Evolutionary conservation across 2,888 invertebrate species (phyloP), one percentile per base, ranked within the genome.

Genomic region (Pyrgus malvae): DNA sequence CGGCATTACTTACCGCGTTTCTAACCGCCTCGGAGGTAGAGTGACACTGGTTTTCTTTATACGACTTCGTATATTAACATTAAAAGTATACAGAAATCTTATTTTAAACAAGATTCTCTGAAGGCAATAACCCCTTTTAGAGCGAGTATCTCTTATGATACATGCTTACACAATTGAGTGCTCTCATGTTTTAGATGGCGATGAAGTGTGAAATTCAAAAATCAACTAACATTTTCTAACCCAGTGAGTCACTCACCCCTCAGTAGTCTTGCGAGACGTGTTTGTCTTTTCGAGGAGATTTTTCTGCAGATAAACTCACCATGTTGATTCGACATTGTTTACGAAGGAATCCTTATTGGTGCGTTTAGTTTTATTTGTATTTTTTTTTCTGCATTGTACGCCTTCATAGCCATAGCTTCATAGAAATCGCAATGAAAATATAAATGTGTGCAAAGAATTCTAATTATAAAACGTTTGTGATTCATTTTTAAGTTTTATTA

Each of bases 201-300:
- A 70, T 80, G 78, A 76, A 78, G 81, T 78, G 79, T 83, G 80
- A 85, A 87, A 87, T 88, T 84, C 86, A 87, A 87, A 87, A 88
- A 88, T 89, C 88, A 87, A 89, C 84, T 87, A 85, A 86, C 83
- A 83, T 86, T 87, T 86, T 89, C 87, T 80, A 79, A 74, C 69
- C 73, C 87, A 87, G 75, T 87, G 87, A 83, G 72, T 81, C 77
- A 71, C 72, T 80, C 81, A 31, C 40, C 81, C 78, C 80, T 76
- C 74, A 70, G 72, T 74, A 84, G 80, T 76, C 76, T 81, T 80
- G 78, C 70, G 68, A 75, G 74, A 78, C 78, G 74, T 83, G 82
- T 87, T 86, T 85, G 77, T 78, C 74, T 77, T 81, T 72, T 78
- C 74, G 72, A 68, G 75, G 72, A 81, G 79, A 79, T 82, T 85